These are phyloP conservation scores for Ectemnius lituratus DNA, from an alignment of 2,888 invertebrate species.

Conservation along the genomic window DNA sequence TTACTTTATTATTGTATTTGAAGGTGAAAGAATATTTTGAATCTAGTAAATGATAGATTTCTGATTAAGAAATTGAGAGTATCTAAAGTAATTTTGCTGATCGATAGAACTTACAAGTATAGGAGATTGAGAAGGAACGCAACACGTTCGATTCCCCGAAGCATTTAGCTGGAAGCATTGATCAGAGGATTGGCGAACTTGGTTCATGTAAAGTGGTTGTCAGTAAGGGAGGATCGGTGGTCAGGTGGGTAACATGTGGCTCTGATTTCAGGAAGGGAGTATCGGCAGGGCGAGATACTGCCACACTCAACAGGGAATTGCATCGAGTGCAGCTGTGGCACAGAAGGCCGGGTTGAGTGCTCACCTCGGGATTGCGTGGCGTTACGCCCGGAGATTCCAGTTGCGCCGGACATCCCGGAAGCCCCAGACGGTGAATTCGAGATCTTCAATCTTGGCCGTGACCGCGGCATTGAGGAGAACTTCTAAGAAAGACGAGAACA, in stretches of 20 bases:
- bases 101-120: no score
- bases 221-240: neutral
- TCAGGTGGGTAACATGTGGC: slow-evolving; percentile 1
- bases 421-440: slow-evolving; percentile 66
- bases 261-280: slow-evolving; percentile 80
- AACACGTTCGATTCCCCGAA: no score
- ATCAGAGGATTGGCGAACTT: no score
- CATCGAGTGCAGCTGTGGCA: slow-evolving; percentile 84
- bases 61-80: no score
- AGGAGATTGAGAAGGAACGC: no score
- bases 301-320: slow-evolving; percentile 86
- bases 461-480: slow-evolving; percentile 69
- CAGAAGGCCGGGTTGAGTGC: slow-evolving; percentile 78
- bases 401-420: slow-evolving; percentile 63
- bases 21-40: no score
- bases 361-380: slow-evolving; percentile 73
- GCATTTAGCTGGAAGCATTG: no score
- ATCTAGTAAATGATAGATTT: no score
- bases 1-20: no score
- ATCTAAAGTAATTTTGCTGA: no score
- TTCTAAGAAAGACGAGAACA: slow-evolving; percentile 60
- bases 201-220: no score
- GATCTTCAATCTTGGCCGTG: slow-evolving; percentile 67
- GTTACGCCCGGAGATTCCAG: slow-evolving; percentile 67
- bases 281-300: slow-evolving; percentile 83